Conservation (phyloP, 2,113 vertebrate genomes). For the Penelope pileata region DNA sequence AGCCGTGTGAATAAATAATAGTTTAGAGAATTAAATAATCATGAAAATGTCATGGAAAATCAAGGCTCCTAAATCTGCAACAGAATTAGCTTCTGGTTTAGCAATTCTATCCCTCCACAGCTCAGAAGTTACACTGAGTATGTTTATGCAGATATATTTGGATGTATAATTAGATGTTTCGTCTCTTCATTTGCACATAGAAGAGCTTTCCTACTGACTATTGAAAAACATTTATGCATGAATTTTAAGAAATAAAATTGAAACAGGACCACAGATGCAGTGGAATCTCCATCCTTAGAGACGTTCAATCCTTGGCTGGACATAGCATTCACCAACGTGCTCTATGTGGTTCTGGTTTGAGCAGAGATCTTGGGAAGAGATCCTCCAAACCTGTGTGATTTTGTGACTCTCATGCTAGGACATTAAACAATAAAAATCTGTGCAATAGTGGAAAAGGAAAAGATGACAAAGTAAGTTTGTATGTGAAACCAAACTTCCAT, state of each 20-base stretch:
- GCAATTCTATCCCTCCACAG: background rate
- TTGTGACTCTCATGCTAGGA: background rate
- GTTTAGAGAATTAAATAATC: constrained; percentile 55
- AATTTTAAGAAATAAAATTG: constrained; percentile 13
- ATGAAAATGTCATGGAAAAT: constrained; percentile 48
- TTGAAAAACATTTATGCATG: background rate
- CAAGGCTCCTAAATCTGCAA: constrained; percentile 33
- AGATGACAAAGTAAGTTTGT: background rate
- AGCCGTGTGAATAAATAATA: constrained; percentile 48
- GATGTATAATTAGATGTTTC: constrained; percentile 28
- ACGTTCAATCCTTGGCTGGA: background rate
- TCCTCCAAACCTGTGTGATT: background rate
- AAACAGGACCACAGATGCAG: background rate
- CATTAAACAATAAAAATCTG: background rate
- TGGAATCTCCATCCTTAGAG: background rate
- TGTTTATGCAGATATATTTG: constrained; percentile 40
- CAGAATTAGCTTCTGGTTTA: constrained; percentile 37
- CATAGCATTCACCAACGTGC: background rate
- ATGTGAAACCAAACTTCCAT: background rate
- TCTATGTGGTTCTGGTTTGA: background rate
- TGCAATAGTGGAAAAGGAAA: background rate
- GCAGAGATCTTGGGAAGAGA: background rate
- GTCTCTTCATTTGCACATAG: constrained; percentile 30
- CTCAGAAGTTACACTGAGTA: constrained; percentile 16
- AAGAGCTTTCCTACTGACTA: constrained; percentile 20